These are phyloP conservation scores for Peromyscus aztecus DNA, from an alignment of 2,797 vertebrate genomes.

Conservation along the genomic window DNA sequence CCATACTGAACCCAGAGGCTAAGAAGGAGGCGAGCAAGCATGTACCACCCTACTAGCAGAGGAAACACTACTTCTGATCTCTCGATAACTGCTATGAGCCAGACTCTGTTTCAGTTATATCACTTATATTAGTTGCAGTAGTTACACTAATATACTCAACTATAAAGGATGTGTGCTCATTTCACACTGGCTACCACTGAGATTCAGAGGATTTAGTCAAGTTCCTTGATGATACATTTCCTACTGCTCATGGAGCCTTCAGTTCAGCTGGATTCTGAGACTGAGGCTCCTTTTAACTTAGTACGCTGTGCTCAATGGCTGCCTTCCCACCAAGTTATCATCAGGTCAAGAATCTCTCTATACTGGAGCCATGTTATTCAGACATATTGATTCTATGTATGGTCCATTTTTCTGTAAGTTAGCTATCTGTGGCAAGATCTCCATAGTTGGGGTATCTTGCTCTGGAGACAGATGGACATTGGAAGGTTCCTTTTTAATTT, in stretches of 20 bases:
- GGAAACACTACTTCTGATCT: not conserved
- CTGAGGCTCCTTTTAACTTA: not conserved
- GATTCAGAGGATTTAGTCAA: not conserved
- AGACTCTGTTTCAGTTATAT: not conserved
- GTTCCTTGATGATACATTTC: not conserved
- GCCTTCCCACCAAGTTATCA: not conserved
- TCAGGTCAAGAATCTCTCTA: not conserved
- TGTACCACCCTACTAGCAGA: not conserved
- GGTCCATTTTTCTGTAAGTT: not conserved
- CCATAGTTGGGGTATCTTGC: not conserved
- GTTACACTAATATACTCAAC: not conserved
- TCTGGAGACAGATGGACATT: not conserved
- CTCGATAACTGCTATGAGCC: no score
- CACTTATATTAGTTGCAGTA: not conserved
- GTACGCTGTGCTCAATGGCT: accelerated
- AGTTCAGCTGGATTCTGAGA: not conserved
- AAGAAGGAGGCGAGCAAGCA: not conserved
- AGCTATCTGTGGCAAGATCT: not conserved
- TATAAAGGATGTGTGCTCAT: not conserved
- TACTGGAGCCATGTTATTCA: not conserved
- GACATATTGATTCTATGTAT: not conserved
- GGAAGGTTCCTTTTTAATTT: not conserved
- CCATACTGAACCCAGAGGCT: not conserved
- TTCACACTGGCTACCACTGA: not conserved
- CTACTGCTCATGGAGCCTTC: not conserved